phyloP scores from a whole-genome alignment of 2,797 vertebrate genomes.

The Sebastes oblongus region DNA sequence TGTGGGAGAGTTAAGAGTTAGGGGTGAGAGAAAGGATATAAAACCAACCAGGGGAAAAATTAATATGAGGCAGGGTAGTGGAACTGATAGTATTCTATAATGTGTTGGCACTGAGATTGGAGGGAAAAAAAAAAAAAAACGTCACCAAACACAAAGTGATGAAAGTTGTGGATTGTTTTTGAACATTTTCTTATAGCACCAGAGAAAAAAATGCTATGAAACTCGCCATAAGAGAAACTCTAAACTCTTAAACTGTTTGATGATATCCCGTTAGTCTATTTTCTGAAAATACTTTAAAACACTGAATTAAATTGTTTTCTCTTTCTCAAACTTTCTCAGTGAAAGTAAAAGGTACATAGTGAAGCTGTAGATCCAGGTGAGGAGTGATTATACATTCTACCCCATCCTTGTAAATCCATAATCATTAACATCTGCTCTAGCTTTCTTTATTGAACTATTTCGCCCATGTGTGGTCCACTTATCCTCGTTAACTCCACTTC shows the following conservation, averaged over 20 bases:
- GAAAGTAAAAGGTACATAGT: conserved; percentile 31
- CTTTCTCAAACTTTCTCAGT: conserved; percentile 20
- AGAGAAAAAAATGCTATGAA: conserved; percentile 25
- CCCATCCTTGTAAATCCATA: conserved; percentile 82
- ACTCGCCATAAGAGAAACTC: conserved; percentile 16
- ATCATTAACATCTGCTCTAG: conserved; percentile 86
- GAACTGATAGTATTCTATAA: conserved; percentile 83
- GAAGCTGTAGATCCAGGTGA: conserved; percentile 60
- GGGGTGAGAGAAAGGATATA: conserved; percentile 77
- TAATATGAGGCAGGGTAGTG: conserved; percentile 82
- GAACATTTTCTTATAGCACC: conserved; percentile 44
- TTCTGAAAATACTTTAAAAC: conserved; percentile 24
- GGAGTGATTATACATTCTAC: conserved; percentile 76
- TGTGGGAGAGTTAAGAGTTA: conserved; percentile 77
- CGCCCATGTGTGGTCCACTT: conserved; percentile 82
- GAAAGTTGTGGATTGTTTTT: conserved; percentile 61
- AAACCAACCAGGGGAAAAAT: conserved; percentile 85
- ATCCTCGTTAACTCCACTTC: conserved; percentile 84
- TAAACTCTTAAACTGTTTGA: conserved; percentile 7
- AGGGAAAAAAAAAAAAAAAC: conserved; percentile 38
- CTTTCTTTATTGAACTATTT: conserved; percentile 85
- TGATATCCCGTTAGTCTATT: conserved; percentile 24
- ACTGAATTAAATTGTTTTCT: conserved; percentile 9
- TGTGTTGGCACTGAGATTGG: conserved; percentile 74
- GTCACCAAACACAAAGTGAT: conserved; percentile 68